These are phyloP conservation scores for Epirrhoe alternata DNA, from an alignment of 2,888 invertebrate genomes.

Conservation along the genomic window DNA sequence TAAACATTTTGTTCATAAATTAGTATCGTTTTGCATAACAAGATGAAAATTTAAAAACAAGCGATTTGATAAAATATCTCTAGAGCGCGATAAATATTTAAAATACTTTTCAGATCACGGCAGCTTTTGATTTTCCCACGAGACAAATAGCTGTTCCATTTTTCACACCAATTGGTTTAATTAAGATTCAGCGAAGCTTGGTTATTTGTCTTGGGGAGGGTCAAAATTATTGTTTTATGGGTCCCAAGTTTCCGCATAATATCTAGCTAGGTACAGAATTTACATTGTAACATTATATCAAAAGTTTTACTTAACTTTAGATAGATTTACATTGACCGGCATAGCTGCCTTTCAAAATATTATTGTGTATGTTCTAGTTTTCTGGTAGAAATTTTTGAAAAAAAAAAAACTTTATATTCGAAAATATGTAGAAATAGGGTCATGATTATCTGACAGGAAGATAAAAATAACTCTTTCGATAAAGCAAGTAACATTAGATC, in stretches of 20 bases:
- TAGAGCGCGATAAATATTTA: slow-evolving; percentile 18
- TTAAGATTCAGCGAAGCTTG: slow-evolving; percentile 48
- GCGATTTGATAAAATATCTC: slow-evolving; percentile 12
- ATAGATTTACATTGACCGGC: slow-evolving; percentile 32
- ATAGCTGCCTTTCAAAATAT: too few relatives aligned
- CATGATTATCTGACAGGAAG: too few relatives aligned
- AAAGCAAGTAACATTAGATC: not conserved
- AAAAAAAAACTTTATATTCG: too few relatives aligned
- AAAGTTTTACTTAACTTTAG: not conserved
- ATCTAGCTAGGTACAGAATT: slow-evolving; percentile 24
- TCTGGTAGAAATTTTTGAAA: too few relatives aligned
- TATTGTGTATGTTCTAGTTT: too few relatives aligned
- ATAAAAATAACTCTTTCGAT: too few relatives aligned
- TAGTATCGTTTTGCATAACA: not conserved
- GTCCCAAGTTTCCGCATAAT: slow-evolving; percentile 23
- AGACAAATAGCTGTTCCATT: slow-evolving; percentile 45
- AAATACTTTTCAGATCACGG: slow-evolving; percentile 16
- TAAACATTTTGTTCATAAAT: not conserved
- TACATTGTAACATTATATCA: slow-evolving; percentile 7
- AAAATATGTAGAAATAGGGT: too few relatives aligned
- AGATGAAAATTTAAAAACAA: not conserved
- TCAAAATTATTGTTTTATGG: slow-evolving; percentile 33
- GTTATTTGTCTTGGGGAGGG: slow-evolving; percentile 37
- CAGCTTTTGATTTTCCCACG: slow-evolving; percentile 42
- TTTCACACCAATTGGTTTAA: slow-evolving; percentile 48